phyloP scores from a whole-genome alignment of 92 coral and sea anemone genomes.

The Bergia sp. region DNA sequence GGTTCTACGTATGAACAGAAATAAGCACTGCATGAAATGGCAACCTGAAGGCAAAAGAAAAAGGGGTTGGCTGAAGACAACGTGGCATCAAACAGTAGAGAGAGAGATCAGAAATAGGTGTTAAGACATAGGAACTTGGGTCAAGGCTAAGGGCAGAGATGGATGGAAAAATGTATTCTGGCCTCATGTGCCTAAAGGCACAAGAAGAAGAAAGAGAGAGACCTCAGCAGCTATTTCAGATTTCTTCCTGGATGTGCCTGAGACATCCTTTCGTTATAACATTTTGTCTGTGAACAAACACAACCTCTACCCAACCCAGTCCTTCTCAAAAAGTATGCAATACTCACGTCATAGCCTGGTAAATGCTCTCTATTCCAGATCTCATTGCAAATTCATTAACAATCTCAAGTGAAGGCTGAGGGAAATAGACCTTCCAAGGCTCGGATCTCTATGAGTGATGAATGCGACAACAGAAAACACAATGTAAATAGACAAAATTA shows the following conservation, averaged over 20 bases:
- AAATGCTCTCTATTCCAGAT: constrained; percentile 96
- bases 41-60: too few relatives aligned
- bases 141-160: too few relatives aligned
- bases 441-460: constrained; percentile 72
- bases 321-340: not conserved
- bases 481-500: not conserved
- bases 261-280: not conserved
- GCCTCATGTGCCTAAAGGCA: too few relatives aligned
- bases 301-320: not conserved
- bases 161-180: too few relatives aligned
- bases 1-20: too few relatives aligned
- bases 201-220: too few relatives aligned
- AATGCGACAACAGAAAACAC: not conserved
- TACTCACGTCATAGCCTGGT: constrained; percentile 99
- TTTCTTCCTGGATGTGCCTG: not conserved
- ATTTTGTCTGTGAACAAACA: not conserved
- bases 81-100: too few relatives aligned
- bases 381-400: constrained; percentile 99
- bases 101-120: too few relatives aligned
- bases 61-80: too few relatives aligned
- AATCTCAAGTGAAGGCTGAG: constrained; percentile 79
- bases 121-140: too few relatives aligned
- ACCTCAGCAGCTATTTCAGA: too few relatives aligned
- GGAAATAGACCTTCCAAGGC: constrained; percentile 93
- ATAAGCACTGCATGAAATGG: too few relatives aligned